Evolutionary conservation across 1,140 invertebrate species (phyloP), one percentile per base, ranked within the genome.

Genomic region (Bicyclus anynana): DNA sequence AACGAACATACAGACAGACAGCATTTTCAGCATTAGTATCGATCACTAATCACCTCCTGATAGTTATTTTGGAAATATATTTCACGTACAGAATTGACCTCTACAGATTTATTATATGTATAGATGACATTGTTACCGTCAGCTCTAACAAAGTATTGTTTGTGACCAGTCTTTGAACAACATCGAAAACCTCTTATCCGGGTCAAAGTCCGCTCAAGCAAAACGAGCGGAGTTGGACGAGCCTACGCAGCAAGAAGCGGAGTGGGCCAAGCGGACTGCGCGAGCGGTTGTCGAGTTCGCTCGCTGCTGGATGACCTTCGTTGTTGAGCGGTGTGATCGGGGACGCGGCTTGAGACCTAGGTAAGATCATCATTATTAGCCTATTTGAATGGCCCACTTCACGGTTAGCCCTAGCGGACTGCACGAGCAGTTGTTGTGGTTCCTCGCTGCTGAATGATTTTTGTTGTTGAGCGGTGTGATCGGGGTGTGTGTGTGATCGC

Each of bases 271-370:
- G 18, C 50, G 60, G 5, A 77, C 78, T 26, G 79, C 78, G 1
- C 65, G 80, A n/a, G 76, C 77, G 38, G 90, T 96, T 42, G 92
- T 97, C 0, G 84, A 91, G 44, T 97, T 97, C 85, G 95, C 96
- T 2, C 90, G 92, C 57, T 91, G 95, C 65, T 98, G 96, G 96
- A 97, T 97, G 94, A 90, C 91, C 33, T 97, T 97, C 83, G 95
- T 96, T 0, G 91, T 92, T 59, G 92, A 93, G 61, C 90, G 94
- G 21, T 97, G 95, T 77, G 96, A 97, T 76, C 88, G 93, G 38
- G 96, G 96, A 0, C 89, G 95, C 42, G 96, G 96, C 1, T 88
- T 95, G 59, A 90, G 95, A 59, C 96, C 96, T 0, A 89, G 88
- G 88, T 89, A n/a, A 65, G 58, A 44, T 10, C 10, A 6, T 29